phyloP scores from a whole-genome alignment of 2,797 vertebrate genomes.

The Enteromius fasciolatus region DNA sequence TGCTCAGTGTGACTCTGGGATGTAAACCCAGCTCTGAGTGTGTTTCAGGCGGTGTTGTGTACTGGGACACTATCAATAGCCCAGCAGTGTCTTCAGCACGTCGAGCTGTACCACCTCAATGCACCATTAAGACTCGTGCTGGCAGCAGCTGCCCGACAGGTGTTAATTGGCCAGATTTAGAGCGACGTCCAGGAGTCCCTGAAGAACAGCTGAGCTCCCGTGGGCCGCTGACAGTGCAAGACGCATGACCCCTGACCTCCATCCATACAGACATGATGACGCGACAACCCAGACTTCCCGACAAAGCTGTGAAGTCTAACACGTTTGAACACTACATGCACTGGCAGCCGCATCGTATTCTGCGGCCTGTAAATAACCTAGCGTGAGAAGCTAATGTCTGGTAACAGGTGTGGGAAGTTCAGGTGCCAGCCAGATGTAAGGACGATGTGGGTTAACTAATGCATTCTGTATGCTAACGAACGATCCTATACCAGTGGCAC shows the following conservation, averaged over 20 bases:
- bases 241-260: not conserved
- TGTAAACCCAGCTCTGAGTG: not conserved
- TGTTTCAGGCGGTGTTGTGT: not conserved
- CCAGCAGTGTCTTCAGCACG: slow-evolving; percentile 24
- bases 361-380: not conserved
- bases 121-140: slow-evolving; percentile 21
- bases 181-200: slow-evolving; percentile 41
- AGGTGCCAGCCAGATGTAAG: not conserved
- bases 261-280: not conserved
- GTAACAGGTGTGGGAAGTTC: slow-evolving; percentile 10
- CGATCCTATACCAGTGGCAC: not conserved
- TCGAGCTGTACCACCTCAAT: slow-evolving; percentile 10
- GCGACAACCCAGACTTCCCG: not conserved
- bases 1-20: not conserved
- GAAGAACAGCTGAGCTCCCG: slow-evolving; percentile 12
- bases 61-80: slow-evolving; percentile 46
- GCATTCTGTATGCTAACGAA: not conserved
- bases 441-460: not conserved
- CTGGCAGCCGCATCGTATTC: not conserved
- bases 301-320: not conserved
- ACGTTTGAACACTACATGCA: not conserved
- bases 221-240: not conserved
- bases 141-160: slow-evolving; percentile 18
- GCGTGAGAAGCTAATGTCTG: not conserved
- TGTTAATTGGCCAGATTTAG: slow-evolving; percentile 50